Evolutionary conservation across 2,797 vertebrate genomes (phyloP), one percentile per base, ranked within the genome.

Genomic region (Microcaecilia unicolor): DNA sequence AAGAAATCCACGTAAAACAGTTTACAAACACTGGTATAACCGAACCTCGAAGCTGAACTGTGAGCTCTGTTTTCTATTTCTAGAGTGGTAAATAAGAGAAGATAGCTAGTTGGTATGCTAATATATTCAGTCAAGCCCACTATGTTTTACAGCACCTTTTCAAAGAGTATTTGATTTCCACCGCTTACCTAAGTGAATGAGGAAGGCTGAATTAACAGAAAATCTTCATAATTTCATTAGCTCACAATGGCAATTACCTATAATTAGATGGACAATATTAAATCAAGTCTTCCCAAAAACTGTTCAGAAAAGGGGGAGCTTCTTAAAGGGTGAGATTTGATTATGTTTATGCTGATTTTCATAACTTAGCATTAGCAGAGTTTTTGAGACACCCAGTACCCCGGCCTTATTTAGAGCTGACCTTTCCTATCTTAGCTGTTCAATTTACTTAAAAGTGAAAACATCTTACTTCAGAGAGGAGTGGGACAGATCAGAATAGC

Each of bases 361-460:
- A 5, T 18, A 10, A 35, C 29, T 42, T 28, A 18, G 20, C 28
- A 13, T 27, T 18, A 22, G 28, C 6, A 21, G n/a, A 28, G 12
- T 37, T 36, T 45, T 37, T 18, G 14, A 50, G 28, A 36, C 23
- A 48, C 18, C 33, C 25, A 36, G 28, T 34, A 44, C 52, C 30
- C 55, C 2, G 2, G 38, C 28, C 16, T 9, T 41, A 44, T 22
- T 34, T 29, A 32, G 16, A 16, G 28, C 11, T 30, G 31, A 41
- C 18, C 34, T 58, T 48, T 48, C 42, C 37, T 57, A 28, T 44
- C 37, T 56, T 57, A n/a, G 13, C 11, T 47, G n/a, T 18, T 41
- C 34, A 13, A 27, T 42, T 41, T 48, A 34, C 30, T 24, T 37
- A 27, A 59, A 29, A 51, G 29, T 55, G 47, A 52, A 71, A 64